phyloP scores from a whole-genome alignment of 1,140 invertebrate genomes.

The Telenomus remus region DNA sequence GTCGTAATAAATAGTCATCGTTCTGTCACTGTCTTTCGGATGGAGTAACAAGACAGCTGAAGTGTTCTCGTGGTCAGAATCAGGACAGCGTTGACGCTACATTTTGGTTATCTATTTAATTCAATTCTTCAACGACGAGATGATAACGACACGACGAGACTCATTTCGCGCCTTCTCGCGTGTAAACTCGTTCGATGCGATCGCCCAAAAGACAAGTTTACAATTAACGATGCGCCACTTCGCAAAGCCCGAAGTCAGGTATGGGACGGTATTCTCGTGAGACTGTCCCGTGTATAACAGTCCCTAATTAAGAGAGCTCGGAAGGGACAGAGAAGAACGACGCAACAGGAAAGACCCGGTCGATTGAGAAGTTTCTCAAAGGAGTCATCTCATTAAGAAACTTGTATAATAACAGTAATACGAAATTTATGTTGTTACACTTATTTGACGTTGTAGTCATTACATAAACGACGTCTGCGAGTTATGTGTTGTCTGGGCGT shows the following conservation, averaged over 20 bases:
- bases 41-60: conserved; percentile 44
- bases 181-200: conserved; percentile 60
- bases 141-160: conserved; percentile 47
- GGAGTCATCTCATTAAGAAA: conserved; percentile 50
- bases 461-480: conserved; percentile 28
- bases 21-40: conserved; percentile 36
- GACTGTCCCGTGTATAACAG: conserved; percentile 55
- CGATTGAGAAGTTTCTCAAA: conserved; percentile 51
- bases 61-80: conserved; percentile 38
- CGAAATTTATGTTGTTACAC: conserved; percentile 36
- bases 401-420: conserved; percentile 43
- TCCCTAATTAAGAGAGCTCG: conserved; percentile 57
- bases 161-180: conserved; percentile 57
- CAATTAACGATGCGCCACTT: conserved; percentile 60
- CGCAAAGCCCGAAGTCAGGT: conserved; percentile 44
- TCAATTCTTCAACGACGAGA: conserved; percentile 44
- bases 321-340: conserved; percentile 16
- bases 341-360: conserved; percentile 4
- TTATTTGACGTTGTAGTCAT: conserved; percentile 31
- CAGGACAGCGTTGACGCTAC: conserved; percentile 24
- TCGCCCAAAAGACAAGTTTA: conserved; percentile 57
- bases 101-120: conserved; percentile 52
- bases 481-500: conserved; percentile 10
- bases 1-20: conserved; percentile 44
- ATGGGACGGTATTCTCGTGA: conserved; percentile 45